Conservation (phyloP, 2,888 invertebrate genomes). For the Drosophila atripex region DNA sequence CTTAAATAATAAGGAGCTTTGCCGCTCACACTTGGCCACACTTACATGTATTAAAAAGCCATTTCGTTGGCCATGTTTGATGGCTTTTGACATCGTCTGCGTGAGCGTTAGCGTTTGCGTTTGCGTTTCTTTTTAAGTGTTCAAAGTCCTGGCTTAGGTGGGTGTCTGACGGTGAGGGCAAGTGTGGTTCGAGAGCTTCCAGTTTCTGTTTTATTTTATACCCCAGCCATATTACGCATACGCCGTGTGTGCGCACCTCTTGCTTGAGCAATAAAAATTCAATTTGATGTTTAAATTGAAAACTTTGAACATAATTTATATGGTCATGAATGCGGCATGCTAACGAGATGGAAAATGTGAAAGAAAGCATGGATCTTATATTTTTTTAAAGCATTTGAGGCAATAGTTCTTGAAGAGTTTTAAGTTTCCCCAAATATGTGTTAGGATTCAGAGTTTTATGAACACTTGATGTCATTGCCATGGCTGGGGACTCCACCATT, state of each 20-base stretch:
- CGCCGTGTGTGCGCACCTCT: constrained; percentile 47
- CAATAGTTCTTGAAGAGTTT: not conserved
- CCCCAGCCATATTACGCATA: constrained; percentile 57
- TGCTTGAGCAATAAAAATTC: constrained; percentile 58
- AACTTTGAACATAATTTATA: constrained; percentile 48
- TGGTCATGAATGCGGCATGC: constrained; percentile 35
- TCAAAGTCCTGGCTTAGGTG: constrained; percentile 42
- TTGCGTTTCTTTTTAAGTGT: constrained; percentile 38
- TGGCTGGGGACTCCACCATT: constrained; percentile 8
- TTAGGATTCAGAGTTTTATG: constrained; percentile 53
- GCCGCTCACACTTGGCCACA: constrained; percentile 51
- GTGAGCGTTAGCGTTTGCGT: constrained; percentile 30
- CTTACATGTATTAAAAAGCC: constrained; percentile 74
- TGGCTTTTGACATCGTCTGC: constrained; percentile 62
- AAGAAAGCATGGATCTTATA: not conserved
- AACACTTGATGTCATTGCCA: constrained; percentile 64
- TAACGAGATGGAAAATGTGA: constrained; percentile 13
- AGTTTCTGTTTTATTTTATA: constrained; percentile 51
- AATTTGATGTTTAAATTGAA: constrained; percentile 70
- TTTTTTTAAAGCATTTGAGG: not conserved
- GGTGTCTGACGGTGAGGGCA: constrained; percentile 31
- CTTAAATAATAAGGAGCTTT: constrained; percentile 65
- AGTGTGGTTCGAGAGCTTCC: constrained; percentile 11
- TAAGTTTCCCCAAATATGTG: not conserved
- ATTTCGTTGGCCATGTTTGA: constrained; percentile 71